Base-by-base conservation (phyloP, 2,113 vertebrate genomes). In the Chlorodrepanis virens region DNA sequence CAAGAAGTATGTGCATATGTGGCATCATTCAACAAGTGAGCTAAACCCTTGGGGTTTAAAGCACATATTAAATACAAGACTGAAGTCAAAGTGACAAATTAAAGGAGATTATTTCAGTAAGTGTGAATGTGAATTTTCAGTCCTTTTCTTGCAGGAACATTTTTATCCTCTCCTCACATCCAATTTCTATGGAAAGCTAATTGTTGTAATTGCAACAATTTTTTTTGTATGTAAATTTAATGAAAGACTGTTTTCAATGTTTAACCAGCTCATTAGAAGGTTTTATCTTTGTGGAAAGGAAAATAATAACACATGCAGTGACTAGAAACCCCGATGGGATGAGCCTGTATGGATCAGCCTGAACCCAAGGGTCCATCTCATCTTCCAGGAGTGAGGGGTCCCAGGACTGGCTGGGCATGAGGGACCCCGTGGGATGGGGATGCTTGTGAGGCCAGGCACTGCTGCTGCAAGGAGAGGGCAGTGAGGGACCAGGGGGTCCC, bases 191-290 rank as follows among this genome's bases (percentile, higher is more conserved):
- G 76, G 70, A 61, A 49, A 93, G 92, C 35, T 89, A 78, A 90
- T 87, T 90, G 70, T 90, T 96, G 83, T 64, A 75, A 86, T 87
- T 71, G 74, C 53, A 89, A 83, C 70, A 78, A 85, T 60, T 39
- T 81, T 96, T 90, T 92, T 97, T 89, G 54, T n/a, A 44, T 77
- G 79, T 90, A 96, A 97, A 97, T 87, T 82, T 97, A 96, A 97
- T 96, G 97, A 85, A 94, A 96, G 83, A 10, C 54, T 17, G 69
- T 77, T 95, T 95, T 90, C 83, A 63, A 27, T 94, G 89, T 96
- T 97, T 95, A 97, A 89, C 87, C 68, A 83, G 77, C 78, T 97
- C 94, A 92, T 89, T 63, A 94, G 49, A 54, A 84, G 68, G 47
- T 52, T 92, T 96, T 95, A 42, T 95, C 90, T 91, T 84, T 69